Evolutionary conservation across 2,113 vertebrate species (phyloP), one percentile per base, ranked within the genome.

Genomic region (Cavia porcellus): DNA sequence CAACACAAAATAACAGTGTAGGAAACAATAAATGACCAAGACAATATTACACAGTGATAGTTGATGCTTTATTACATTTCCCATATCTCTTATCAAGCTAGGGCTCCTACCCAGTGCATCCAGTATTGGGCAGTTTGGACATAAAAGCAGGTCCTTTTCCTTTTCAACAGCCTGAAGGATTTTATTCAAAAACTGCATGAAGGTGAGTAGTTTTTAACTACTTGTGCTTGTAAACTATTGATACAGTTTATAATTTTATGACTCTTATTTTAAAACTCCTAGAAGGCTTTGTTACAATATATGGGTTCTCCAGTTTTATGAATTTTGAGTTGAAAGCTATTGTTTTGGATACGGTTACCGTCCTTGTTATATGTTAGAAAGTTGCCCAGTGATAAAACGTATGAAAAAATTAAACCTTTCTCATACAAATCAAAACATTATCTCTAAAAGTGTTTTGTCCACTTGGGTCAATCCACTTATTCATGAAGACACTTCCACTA

Each of bases 371-470:
- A 35, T 70, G 17, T 92, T 68, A 72, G 38, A 84, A 97, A 68
- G 6, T 75, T 96, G 68, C 62, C 42, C 52, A 79, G 13, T 86
- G 64, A 79, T 52, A 68, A 90, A 92, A 80, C n/a, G 55, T 47
- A 80, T 10, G 20, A 88, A 96, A 90, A 95, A 15, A 59, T 90
- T 68, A 89, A 87, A 87, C 0, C 50, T 88, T 94, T 92, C 15
- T 92, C 25, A 84, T 50, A 30, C 25, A 28, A 94, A 86, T 87
- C 55, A 90, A 25, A 35, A 92, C 92, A 75, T 10, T 81, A 7
- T 7, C 50, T 90, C 35, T 42, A 64, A 59, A 72, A 66, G 35
- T 86, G 50, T 92, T 94, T 94, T 84, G 30, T 85, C 4, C 45
- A 45, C 7, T 25, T 55, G 15, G 55, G 17, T 24, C n/a, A 79